Conservation (phyloP, 1,140 invertebrate species). For the Sarcophaga peregrina region DNA sequence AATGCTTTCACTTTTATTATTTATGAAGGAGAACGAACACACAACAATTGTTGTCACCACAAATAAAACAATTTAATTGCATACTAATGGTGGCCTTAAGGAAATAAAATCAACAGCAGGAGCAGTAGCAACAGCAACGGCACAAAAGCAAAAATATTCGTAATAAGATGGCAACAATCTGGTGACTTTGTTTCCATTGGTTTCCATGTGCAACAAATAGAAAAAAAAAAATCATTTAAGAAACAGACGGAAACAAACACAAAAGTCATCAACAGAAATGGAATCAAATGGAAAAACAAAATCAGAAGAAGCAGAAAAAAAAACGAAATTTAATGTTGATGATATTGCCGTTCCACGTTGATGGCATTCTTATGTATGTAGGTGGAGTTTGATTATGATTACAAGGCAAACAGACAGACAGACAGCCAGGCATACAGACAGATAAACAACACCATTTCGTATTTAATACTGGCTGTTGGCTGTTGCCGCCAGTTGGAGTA, state of each 20-base stretch:
- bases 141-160: neutral
- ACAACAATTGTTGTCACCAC: constrained; percentile 33
- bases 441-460: neutral
- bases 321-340: neutral
- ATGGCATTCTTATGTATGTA: neutral
- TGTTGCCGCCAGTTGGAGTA: neutral
- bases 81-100: constrained; percentile 32
- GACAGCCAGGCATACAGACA: neutral
- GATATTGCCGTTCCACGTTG: neutral
- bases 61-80: constrained; percentile 41
- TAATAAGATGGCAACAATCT: constrained; percentile 3
- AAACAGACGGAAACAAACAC: neutral
- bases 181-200: neutral
- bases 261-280: neutral
- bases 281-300: neutral
- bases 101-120: constrained; percentile 20
- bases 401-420: neutral
- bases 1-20: constrained; percentile 40
- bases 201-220: neutral
- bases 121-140: neutral
- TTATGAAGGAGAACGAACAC: constrained; percentile 10
- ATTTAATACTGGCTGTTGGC: neutral
- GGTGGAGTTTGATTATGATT: neutral
- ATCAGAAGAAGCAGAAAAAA: neutral
- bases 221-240: neutral